Conservation (phyloP, 2,888 invertebrate species). For the Ophraella communa region DNA sequence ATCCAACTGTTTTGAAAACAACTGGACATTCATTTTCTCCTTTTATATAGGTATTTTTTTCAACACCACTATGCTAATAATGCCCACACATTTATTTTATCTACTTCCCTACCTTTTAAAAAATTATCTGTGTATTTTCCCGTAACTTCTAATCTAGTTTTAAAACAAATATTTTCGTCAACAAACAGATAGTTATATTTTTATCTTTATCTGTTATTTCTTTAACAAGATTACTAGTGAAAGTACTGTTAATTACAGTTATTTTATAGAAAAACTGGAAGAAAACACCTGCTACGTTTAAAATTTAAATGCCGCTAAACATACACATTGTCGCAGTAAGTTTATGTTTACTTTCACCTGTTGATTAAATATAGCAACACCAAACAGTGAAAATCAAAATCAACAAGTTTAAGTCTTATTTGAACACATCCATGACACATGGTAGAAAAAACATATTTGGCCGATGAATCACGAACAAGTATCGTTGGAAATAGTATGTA, state of each 20-base stretch:
- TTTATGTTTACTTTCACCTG: conserved; percentile 28
- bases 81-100: no score
- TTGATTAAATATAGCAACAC: conserved; percentile 17
- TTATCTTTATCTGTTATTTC: no score
- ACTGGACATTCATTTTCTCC: no score
- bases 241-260: background rate
- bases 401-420: conserved; percentile 13
- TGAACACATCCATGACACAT: conserved; percentile 1
- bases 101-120: no score
- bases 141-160: no score
- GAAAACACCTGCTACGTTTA: background rate
- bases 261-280: background rate
- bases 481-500: background rate
- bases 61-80: no score
- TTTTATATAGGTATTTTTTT: no score
- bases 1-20: no score
- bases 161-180: no score
- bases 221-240: background rate
- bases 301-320: conserved; percentile 11
- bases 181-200: no score
- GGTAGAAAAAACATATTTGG: background rate
- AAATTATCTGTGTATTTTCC: no score
- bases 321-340: background rate
- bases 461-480: conserved; percentile 9
- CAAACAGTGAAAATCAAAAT: background rate